Percentiles rank a stretch among this genome's conserved stretches.
phyloP scores from a whole-genome alignment of 2,797 vertebrate species.

The Darevskia nairensis region DNA sequence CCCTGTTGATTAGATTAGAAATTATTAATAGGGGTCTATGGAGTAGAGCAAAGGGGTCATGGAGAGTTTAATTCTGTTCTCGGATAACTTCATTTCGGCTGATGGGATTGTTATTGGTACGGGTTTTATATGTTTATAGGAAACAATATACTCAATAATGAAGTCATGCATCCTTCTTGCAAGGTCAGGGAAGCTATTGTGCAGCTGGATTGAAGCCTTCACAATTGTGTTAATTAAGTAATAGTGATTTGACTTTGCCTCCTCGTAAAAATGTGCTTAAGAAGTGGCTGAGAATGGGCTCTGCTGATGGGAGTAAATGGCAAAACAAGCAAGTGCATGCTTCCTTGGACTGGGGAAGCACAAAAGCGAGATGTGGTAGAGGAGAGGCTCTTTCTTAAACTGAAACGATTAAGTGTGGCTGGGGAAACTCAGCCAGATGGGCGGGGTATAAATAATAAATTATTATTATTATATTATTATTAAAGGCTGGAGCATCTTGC shows the following conservation, averaged over 20 bases:
- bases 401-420: background rate
- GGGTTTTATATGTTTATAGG: constrained; percentile 99
- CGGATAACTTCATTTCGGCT: constrained; percentile 99
- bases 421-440: too few relatives aligned
- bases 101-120: constrained; percentile 99
- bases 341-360: constrained; percentile 66
- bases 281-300: constrained; percentile 77
- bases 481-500: background rate
- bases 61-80: constrained; percentile 99
- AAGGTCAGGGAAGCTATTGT: constrained; percentile 93
- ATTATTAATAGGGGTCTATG: constrained; percentile 99
- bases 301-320: constrained; percentile 75
- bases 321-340: constrained; percentile 74
- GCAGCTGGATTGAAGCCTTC: constrained; percentile 86
- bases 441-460: too few relatives aligned
- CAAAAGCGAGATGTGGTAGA: constrained; percentile 61
- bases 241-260: constrained; percentile 84
- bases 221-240: constrained; percentile 87
- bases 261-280: constrained; percentile 80
- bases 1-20: constrained; percentile 98
- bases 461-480: too few relatives aligned
- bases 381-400: constrained; percentile 68
- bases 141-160: constrained; percentile 99
- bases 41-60: constrained; percentile 97
- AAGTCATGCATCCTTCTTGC: constrained; percentile 96